These are phyloP conservation scores for Drosophila tripunctata DNA, from an alignment of 2,888 invertebrate genomes.

Conservation along the genomic window DNA sequence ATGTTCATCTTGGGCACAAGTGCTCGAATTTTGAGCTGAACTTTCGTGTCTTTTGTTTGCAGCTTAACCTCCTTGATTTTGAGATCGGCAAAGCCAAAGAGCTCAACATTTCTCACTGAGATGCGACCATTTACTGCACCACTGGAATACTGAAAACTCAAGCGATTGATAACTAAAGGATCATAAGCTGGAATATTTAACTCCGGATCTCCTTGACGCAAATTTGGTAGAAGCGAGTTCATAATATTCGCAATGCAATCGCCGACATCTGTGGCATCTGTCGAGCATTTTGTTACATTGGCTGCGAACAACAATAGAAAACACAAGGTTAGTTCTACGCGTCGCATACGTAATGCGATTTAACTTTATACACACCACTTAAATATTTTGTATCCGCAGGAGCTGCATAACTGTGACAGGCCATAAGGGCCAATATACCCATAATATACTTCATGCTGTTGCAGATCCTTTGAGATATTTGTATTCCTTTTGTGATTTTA, in stretches of 20 bases:
- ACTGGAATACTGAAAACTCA: slow-evolving; percentile 75
- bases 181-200: slow-evolving; percentile 82
- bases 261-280: slow-evolving; percentile 86
- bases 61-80: slow-evolving; percentile 86
- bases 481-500: slow-evolving; percentile 1
- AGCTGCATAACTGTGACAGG: slow-evolving; percentile 16
- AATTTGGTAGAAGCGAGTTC: slow-evolving; percentile 84
- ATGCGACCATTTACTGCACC: slow-evolving; percentile 71
- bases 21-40: slow-evolving; percentile 84
- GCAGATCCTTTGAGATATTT: neutral
- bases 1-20: slow-evolving; percentile 85
- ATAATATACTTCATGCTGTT: slow-evolving; percentile 39
- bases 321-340: too few species aligned
- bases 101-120: slow-evolving; percentile 85
- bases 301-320: too few species aligned
- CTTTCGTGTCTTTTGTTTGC: slow-evolving; percentile 83
- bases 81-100: slow-evolving; percentile 85
- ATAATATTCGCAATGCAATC: slow-evolving; percentile 86
- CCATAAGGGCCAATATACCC: slow-evolving; percentile 49
- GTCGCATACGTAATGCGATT: slow-evolving; percentile 8
- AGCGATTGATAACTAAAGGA: slow-evolving; percentile 77
- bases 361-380: slow-evolving; percentile 19
- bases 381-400: slow-evolving; percentile 33
- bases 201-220: slow-evolving; percentile 78
- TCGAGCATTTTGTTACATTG: slow-evolving; percentile 85